Evolutionary conservation across 2,113 vertebrate genomes (phyloP).

Genomic region (Albula glossodonta): DNA sequence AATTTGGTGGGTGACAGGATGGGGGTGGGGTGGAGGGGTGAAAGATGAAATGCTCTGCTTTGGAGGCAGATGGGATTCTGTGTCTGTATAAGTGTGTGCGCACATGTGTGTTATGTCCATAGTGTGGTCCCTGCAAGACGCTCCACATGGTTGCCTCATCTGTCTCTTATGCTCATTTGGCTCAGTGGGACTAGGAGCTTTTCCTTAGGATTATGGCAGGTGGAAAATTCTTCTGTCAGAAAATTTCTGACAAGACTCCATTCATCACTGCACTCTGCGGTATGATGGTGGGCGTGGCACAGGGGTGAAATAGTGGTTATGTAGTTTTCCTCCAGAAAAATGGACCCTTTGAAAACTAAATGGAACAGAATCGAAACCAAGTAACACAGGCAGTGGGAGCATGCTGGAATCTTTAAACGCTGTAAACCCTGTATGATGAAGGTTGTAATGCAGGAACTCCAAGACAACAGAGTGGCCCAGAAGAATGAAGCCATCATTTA

Average conservation of each 20-base stretch:
- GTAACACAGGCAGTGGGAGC: neutral
- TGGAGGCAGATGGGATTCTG: neutral
- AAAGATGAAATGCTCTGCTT: neutral
- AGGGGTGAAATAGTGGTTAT: neutral
- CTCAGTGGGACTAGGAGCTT: neutral
- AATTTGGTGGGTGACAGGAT: neutral
- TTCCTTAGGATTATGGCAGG: neutral
- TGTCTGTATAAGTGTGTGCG: no score
- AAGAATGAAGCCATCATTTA: no score
- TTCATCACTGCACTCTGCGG: neutral
- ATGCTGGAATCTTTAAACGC: neutral
- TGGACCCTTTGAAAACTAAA: neutral
- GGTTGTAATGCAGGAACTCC: no score
- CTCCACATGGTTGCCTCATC: neutral
- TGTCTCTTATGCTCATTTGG: neutral
- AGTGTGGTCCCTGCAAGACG: neutral
- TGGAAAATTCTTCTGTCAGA: neutral
- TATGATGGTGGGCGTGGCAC: neutral
- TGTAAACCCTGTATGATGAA: neutral
- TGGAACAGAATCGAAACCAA: neutral
- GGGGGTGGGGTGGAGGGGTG: neutral
- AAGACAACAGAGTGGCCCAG: no score
- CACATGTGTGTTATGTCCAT: neutral
- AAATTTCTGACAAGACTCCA: neutral
- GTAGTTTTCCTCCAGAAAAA: neutral